Evolutionary conservation across 2,113 vertebrate species (phyloP), one percentile per base, ranked within the genome.

Genomic region (Chaetorhynchus papuensis): DNA sequence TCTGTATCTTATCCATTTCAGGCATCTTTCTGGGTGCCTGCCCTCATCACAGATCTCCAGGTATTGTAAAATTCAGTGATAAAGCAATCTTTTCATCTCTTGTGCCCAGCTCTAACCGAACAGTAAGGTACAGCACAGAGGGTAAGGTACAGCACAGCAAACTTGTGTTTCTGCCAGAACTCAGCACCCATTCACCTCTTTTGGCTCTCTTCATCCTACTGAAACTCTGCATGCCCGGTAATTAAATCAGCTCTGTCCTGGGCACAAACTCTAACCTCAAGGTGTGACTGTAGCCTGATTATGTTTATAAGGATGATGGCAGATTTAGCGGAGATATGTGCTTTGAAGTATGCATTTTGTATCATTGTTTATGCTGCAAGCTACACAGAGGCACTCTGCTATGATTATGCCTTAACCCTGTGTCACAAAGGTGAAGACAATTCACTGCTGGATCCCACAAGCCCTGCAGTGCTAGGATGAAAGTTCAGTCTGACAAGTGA

Each of bases 1-100:
- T 66, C 80, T 96, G 79, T 76, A 71, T 60, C 76, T 97, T 96
- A 93, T 89, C 91, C 89, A 63, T 47, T 86, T 81, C 69, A 89
- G 72, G 76, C 80, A 89, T 95, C 90, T 96, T 68, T 92, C 68
- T 71, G 47, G 72, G 83, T 93, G 56, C 86, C 83, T 89, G 64
- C 64, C 52, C 4, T 94, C 77, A 87, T 86, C 86, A 71, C 1
- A 66, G 13, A 44, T 35, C 83, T 68, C 35, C 47, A 92, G 64
- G 60, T 86, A 92, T 52, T 87, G 79, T 93, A 95, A 90, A 97
- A 95, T 66, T 71, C 35, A 70, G 19, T 75, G 86, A 83, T 77
- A 87, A 88, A 90, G 50, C 0, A 8, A 86, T 88, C 63, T 93
- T 81, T 90, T 78, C 13, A 78, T 83, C 83, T 94, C 77, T 28